A percentile compares a stretch with the other conserved stretches of the same genome.
Conservation (phyloP, 2,113 vertebrate genomes). For the Sitta europaea region DNA sequence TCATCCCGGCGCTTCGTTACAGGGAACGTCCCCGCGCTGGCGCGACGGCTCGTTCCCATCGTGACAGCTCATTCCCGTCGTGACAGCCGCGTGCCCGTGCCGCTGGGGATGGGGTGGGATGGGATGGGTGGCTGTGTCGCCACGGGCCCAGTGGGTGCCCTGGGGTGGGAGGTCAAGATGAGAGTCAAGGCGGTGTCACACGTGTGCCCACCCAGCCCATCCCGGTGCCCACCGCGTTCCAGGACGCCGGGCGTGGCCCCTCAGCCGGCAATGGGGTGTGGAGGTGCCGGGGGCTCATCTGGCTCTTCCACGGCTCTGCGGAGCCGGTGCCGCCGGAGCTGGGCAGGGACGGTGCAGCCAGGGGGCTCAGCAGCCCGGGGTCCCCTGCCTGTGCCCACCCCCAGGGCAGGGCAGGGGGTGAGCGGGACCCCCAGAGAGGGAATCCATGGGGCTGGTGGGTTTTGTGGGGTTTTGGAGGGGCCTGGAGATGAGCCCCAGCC, state of each 20-base stretch:
- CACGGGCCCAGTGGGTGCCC: fast-evolving
- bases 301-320: background rate
- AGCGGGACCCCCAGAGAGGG: fast-evolving
- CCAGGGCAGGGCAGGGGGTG: background rate
- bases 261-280: background rate
- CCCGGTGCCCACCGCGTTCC: background rate
- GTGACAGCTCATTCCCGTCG: constrained; percentile 77
- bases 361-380: background rate
- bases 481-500: background rate
- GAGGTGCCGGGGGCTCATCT: background rate
- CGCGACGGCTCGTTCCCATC: constrained; percentile 75
- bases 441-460: background rate
- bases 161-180: fast-evolving
- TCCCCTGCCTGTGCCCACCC: too few relatives aligned
- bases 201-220: background rate
- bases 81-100: constrained; percentile 61
- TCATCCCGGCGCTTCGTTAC: constrained; percentile 81
- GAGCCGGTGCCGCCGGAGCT: background rate
- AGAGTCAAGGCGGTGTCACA: fast-evolving
- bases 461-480: background rate
- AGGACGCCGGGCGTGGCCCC: background rate
- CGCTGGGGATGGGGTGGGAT: background rate
- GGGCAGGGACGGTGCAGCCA: fast-evolving
- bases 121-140: fast-evolving
- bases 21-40: constrained; percentile 73